Conservation (phyloP, 1,140 invertebrate species). For the Eufriesea mexicana region DNA sequence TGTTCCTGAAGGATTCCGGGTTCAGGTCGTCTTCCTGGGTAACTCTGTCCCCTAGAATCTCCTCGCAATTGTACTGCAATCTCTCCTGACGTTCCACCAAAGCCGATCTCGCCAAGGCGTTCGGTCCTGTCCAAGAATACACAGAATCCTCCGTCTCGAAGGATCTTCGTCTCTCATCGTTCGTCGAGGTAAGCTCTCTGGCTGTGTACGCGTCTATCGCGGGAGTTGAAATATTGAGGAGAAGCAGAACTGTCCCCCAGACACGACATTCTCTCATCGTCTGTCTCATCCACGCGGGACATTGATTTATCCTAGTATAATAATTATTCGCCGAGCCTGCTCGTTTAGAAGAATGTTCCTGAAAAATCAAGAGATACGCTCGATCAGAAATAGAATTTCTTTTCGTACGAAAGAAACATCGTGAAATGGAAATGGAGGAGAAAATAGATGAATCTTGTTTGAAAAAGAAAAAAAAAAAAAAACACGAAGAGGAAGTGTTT, state of each 20-base stretch:
- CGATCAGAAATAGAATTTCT: not conserved
- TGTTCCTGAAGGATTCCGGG: constrained; percentile 86
- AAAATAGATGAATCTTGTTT: not conserved
- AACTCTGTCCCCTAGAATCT: constrained; percentile 75
- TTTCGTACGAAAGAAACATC: not conserved
- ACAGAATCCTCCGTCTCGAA: constrained; percentile 40
- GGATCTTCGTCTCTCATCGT: constrained; percentile 16
- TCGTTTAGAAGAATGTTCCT: not conserved
- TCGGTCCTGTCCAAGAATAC: constrained; percentile 75
- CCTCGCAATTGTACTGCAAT: constrained; percentile 86
- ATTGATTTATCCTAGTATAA: constrained; percentile 54
- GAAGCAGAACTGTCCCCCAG: constrained; percentile 54
- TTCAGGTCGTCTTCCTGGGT: constrained; percentile 73
- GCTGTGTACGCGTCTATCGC: constrained; percentile 29
- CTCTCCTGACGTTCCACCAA: constrained; percentile 85
- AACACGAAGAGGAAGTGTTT: not conserved
- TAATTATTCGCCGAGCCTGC: not conserved
- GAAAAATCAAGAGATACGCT: not conserved
- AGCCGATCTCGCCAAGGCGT: constrained; percentile 76
- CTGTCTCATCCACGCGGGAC: constrained; percentile 45
- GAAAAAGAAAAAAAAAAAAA: not conserved
- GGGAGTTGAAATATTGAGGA: constrained; percentile 30
- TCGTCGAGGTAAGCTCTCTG: constrained; percentile 1
- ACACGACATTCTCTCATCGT: constrained; percentile 70
- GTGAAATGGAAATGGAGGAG: not conserved